Evolutionary conservation across 2,888 invertebrate species (phyloP).

Genomic region (Xylocampa areola): DNA sequence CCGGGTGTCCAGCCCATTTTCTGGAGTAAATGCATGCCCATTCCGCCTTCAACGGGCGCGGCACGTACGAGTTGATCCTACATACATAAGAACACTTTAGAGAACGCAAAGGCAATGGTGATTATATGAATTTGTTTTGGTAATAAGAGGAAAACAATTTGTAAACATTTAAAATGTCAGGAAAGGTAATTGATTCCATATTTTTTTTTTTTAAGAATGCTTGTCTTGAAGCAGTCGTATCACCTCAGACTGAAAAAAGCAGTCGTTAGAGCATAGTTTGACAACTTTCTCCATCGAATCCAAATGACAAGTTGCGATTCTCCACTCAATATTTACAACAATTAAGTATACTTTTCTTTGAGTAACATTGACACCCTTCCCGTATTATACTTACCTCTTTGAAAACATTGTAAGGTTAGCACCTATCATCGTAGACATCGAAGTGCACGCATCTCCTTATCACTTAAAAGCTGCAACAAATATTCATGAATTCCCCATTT

Average conservation of each 20-base stretch:
- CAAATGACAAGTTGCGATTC: slow-evolving; percentile 3
- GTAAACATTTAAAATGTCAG: neutral
- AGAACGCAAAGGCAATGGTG: slow-evolving; percentile 22
- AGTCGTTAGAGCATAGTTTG: neutral
- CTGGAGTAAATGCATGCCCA: slow-evolving; percentile 98
- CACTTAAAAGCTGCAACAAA: slow-evolving; percentile 88
- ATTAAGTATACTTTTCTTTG: slow-evolving; percentile 33
- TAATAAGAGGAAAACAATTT: neutral
- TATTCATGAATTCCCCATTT: slow-evolving; percentile 88
- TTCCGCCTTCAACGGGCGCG: slow-evolving; percentile 97
- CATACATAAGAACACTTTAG: slow-evolving; percentile 54
- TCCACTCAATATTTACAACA: slow-evolving; percentile 22
- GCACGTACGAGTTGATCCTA: slow-evolving; percentile 97
- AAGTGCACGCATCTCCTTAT: slow-evolving; percentile 79
- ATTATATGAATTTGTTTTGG: slow-evolving; percentile 10
- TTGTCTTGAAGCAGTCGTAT: neutral
- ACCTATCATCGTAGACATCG: slow-evolving; percentile 79
- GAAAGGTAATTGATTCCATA: slow-evolving; percentile 5
- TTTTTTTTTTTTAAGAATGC: neutral
- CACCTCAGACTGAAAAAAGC: neutral
- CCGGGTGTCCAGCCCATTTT: slow-evolving; percentile 99
- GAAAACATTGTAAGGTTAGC: slow-evolving; percentile 70
- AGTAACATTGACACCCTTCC: slow-evolving; percentile 49
- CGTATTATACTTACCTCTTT: slow-evolving; percentile 80
- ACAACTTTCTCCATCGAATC: slow-evolving; percentile 4